Evolutionary conservation across 1,140 invertebrate genomes (phyloP).

Genomic region (Colletes gigas): DNA sequence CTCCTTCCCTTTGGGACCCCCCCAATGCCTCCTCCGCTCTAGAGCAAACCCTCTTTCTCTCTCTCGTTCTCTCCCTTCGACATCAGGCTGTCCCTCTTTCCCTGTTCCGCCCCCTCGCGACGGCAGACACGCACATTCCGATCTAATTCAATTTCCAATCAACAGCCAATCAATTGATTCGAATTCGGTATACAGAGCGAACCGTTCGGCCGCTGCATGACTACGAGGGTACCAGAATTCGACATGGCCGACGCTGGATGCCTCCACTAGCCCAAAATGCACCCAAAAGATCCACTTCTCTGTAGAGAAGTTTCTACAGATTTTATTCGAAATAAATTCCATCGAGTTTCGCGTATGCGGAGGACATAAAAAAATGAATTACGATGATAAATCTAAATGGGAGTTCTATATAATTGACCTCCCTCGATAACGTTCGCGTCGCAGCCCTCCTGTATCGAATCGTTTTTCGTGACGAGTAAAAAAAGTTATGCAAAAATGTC

Average conservation of each 20-base stretch:
- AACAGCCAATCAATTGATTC: slow-evolving; percentile 84
- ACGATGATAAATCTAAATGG: no score
- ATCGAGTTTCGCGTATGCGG: no score
- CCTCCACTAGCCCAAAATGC: no score
- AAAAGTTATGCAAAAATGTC: no score
- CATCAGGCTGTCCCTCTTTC: not conserved
- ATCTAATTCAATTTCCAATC: slow-evolving; percentile 84
- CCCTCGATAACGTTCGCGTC: no score
- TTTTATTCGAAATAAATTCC: no score
- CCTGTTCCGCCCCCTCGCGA: slow-evolving; percentile 13
- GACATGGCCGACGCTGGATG: slow-evolving; percentile 25
- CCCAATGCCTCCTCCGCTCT: not conserved
- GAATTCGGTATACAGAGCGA: slow-evolving; percentile 81
- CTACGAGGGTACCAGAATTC: slow-evolving; percentile 68
- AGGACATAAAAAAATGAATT: no score
- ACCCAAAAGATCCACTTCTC: no score
- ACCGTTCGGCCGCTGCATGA: slow-evolving; percentile 73
- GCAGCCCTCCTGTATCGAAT: no score
- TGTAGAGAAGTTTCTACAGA: no score
- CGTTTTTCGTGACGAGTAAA: no score
- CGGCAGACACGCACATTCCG: slow-evolving; percentile 79
- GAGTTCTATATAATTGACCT: no score
- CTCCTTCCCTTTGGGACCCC: slow-evolving; percentile 30
- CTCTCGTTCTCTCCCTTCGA: not conserved
- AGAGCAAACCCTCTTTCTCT: slow-evolving; percentile 42